phyloP scores from a whole-genome alignment of 2,888 invertebrate species.

The Campoplex capitator region DNA sequence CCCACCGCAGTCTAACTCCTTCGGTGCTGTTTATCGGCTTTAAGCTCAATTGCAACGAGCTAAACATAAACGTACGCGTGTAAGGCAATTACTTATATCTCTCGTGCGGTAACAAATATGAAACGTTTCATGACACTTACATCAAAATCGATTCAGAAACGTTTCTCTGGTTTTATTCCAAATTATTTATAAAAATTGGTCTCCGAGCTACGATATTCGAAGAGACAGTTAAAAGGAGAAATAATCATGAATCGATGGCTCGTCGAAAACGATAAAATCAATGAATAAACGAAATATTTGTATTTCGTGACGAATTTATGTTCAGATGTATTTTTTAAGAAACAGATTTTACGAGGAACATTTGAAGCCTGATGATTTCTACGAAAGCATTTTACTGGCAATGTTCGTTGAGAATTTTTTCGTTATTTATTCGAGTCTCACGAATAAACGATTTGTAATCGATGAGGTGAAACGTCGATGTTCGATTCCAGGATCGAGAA shows the following conservation, averaged over 20 bases:
- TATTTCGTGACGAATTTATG: neutral
- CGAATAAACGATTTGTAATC: slow-evolving; percentile 41
- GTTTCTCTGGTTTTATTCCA: no score
- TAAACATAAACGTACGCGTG: slow-evolving; percentile 39
- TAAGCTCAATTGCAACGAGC: slow-evolving; percentile 56
- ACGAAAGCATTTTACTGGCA: neutral
- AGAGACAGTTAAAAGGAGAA: neutral
- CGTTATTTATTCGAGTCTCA: slow-evolving; percentile 8
- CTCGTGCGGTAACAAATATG: slow-evolving; percentile 13
- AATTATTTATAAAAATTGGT: neutral
- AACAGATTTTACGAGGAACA: neutral
- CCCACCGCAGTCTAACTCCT: slow-evolving; percentile 38
- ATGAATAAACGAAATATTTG: neutral
- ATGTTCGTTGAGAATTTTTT: slow-evolving; percentile 12
- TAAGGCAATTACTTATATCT: slow-evolving; percentile 61
- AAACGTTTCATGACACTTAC: neutral
- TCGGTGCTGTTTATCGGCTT: slow-evolving; percentile 59
- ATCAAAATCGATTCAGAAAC: neutral
- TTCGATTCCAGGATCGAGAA: neutral
- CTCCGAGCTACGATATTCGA: neutral
- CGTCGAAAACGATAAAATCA: neutral
- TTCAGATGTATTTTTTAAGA: neutral
- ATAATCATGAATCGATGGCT: neutral
- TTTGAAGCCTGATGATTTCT: neutral
- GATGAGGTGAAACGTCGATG: slow-evolving; percentile 42